phyloP scores from a whole-genome alignment of 1,140 invertebrate genomes.

The Orchesella cincta region DNA sequence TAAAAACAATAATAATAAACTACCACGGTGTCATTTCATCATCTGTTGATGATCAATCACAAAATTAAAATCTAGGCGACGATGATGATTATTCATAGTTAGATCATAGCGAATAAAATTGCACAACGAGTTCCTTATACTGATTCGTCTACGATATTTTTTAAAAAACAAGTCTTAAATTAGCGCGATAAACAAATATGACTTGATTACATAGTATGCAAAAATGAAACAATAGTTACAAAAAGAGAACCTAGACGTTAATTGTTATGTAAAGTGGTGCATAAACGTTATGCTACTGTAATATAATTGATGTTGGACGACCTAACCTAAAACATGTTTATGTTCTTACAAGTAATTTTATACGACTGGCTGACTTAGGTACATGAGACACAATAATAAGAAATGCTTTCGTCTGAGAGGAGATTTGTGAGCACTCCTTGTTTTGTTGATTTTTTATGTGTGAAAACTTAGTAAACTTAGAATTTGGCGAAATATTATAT shows the following conservation, averaged over 20 bases:
- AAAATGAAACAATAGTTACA: neutral
- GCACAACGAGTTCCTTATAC: slow-evolving; percentile 10
- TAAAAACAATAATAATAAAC: no score
- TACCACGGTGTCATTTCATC: no score
- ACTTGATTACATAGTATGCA: neutral
- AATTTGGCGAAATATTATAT: neutral
- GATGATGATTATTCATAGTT: no score
- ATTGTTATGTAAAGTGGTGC: no score
- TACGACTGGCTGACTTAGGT: slow-evolving; percentile 25
- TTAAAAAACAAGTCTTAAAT: slow-evolving; percentile 2
- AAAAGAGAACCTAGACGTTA: neutral
- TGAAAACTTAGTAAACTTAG: neutral
- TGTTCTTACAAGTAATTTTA: neutral
- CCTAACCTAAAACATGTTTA: neutral
- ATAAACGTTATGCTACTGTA: no score
- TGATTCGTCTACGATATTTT: slow-evolving; percentile 1
- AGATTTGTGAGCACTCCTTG: neutral
- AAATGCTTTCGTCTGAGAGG: neutral
- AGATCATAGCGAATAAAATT: no score
- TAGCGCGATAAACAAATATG: neutral
- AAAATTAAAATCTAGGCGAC: no score
- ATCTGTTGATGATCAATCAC: no score
- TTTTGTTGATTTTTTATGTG: neutral
- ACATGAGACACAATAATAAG: slow-evolving; percentile 20
- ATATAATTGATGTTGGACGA: no score